These are phyloP conservation scores for Physocephala rufipes DNA, from an alignment of 2,888 invertebrate genomes.

Conservation along the genomic window DNA sequence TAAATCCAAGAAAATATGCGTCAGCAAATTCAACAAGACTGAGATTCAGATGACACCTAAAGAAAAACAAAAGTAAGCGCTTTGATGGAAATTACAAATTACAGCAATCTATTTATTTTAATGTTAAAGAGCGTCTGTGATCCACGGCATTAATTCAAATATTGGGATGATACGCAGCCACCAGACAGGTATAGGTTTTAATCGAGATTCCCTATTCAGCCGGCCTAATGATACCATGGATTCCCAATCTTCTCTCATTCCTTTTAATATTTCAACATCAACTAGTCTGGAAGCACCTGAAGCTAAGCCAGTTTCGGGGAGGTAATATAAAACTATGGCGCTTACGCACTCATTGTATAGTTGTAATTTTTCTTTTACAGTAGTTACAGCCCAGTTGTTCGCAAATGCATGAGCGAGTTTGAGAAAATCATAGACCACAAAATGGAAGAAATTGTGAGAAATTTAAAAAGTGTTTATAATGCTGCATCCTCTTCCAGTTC, in stretches of 20 bases:
- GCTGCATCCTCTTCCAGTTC: not conserved
- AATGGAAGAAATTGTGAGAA: slow-evolving; percentile 46
- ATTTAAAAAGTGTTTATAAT: slow-evolving; percentile 35
- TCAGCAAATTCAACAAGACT: slow-evolving; percentile 50
- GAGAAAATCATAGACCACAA: slow-evolving; percentile 50
- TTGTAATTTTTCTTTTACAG: slow-evolving; percentile 47
- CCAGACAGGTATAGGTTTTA: slow-evolving; percentile 9
- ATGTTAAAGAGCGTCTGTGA: not conserved
- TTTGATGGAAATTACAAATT: not conserved
- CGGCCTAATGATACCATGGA: slow-evolving; percentile 43
- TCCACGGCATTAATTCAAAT: not conserved
- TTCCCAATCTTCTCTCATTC: slow-evolving; percentile 48
- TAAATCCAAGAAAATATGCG: slow-evolving; percentile 45
- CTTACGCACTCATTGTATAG: not conserved
- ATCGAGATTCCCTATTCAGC: slow-evolving; percentile 45
- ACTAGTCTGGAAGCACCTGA: slow-evolving; percentile 49
- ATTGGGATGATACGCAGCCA: not conserved
- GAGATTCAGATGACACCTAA: slow-evolving; percentile 52
- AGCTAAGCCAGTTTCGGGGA: slow-evolving; percentile 21
- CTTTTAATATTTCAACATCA: slow-evolving; percentile 54
- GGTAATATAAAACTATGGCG: not conserved
- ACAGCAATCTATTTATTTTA: not conserved
- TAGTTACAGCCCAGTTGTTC: slow-evolving; percentile 52
- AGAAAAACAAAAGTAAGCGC: slow-evolving; percentile 49
- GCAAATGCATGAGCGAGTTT: slow-evolving; percentile 50